phyloP scores from a whole-genome alignment of 2,797 vertebrate genomes.

The Amblyraja radiata region DNA sequence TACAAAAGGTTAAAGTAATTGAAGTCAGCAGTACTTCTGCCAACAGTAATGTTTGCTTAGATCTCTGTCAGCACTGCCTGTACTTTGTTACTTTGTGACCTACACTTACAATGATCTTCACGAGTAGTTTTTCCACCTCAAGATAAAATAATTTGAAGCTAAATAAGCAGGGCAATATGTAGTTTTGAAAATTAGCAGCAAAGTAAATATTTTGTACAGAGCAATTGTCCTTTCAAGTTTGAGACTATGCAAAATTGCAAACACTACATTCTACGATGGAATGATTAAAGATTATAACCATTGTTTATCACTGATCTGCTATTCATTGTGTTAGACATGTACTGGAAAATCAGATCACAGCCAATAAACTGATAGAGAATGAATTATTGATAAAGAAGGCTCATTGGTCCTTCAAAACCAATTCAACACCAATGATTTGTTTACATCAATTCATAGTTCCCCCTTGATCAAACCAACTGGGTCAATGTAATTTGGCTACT shows the following conservation, averaged over 20 bases:
- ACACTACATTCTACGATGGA: background rate
- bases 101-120: background rate
- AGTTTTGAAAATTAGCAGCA: background rate
- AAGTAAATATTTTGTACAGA: background rate
- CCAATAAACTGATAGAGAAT: background rate
- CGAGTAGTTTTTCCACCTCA: background rate
- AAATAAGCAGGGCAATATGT: background rate
- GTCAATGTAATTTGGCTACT: background rate
- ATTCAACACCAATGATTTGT: background rate
- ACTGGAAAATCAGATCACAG: background rate
- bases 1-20: slow-evolving; percentile 24
- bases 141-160: background rate
- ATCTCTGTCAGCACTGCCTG: background rate
- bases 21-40: slow-evolving; percentile 30
- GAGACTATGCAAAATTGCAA: background rate
- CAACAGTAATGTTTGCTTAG: slow-evolving; percentile 19
- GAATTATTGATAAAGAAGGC: background rate
- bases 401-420: background rate
- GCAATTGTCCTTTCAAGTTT: background rate
- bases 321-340: background rate
- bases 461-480: background rate
- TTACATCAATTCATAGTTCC: background rate
- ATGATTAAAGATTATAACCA: background rate
- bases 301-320: background rate
- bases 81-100: slow-evolving; percentile 6